A percentile compares a stretch with the other conserved stretches of the same genome.
Evolutionary conservation across 2,797 vertebrate species (phyloP).

Genomic region (Enteromius radiatus): DNA sequence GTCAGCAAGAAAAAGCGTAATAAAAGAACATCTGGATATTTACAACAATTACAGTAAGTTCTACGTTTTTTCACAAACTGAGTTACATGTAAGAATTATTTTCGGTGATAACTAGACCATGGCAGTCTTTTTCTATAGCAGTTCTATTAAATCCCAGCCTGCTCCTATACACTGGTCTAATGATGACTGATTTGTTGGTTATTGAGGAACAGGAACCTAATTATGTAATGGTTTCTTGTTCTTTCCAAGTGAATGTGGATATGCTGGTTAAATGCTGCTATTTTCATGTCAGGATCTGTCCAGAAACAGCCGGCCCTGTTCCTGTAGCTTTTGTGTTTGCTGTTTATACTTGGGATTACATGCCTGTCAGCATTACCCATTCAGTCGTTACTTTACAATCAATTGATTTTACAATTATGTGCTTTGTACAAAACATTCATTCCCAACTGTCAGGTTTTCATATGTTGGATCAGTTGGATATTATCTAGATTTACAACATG

Average conservation of each 20-base stretch:
- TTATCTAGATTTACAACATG: not conserved
- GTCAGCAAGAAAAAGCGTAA: not conserved
- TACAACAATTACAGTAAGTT: not conserved
- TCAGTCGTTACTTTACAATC: conserved; percentile 26
- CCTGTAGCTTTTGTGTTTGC: conserved; percentile 69
- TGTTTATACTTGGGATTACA: conserved; percentile 63
- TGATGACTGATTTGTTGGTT: not conserved
- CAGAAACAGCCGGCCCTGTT: conserved; percentile 76
- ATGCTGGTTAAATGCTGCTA: conserved; percentile 71
- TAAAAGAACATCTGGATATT: not conserved
- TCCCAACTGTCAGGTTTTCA: not conserved
- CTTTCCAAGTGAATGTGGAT: conserved; percentile 64
- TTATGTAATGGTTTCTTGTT: conserved; percentile 61
- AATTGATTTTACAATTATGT: not conserved
- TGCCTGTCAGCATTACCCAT: conserved; percentile 68
- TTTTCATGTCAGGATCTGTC: conserved; percentile 72
- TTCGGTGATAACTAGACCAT: not conserved
- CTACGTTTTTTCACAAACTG: not conserved
- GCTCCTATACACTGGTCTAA: not conserved
- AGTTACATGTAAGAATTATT: not conserved
- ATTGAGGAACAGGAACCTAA: not conserved
- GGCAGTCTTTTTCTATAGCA: not conserved
- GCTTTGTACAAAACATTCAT: not conserved
- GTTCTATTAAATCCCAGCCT: not conserved
- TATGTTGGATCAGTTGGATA: not conserved